Percentiles rank a stretch among this genome's conserved stretches.
phyloP scores from a whole-genome alignment of 2,888 invertebrate species.

The Merodon equestris region DNA sequence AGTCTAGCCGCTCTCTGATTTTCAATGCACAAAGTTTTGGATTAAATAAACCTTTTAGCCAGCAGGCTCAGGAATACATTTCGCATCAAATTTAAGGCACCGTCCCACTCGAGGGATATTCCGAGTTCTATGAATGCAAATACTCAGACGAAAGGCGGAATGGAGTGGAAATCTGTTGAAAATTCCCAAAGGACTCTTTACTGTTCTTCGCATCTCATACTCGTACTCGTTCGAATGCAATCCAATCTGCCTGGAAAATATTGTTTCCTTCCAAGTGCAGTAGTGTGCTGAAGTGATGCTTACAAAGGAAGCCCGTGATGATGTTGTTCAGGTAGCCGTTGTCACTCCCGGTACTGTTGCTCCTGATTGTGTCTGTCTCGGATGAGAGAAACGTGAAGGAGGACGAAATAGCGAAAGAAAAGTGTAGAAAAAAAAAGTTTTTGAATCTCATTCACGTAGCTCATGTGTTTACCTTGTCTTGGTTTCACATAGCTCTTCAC shows the following conservation, averaged over 20 bases:
- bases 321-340: slow-evolving; percentile 6
- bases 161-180: no score
- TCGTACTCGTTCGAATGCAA: neutral
- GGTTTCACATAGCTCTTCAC: neutral
- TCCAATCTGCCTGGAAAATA: slow-evolving; percentile 30
- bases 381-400: no score
- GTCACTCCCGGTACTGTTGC: slow-evolving; percentile 19
- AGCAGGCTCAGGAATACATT: no score
- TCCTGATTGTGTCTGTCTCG: slow-evolving; percentile 10
- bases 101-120: no score
- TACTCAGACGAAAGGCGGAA: no score
- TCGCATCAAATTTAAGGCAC: no score
- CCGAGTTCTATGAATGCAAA: no score
- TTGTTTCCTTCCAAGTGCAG: slow-evolving; percentile 23
- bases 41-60: no score
- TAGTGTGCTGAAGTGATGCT: neutral
- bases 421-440: slow-evolving; percentile 4
- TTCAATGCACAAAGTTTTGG: no score
- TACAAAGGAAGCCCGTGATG: slow-evolving; percentile 23
- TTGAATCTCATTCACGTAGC: slow-evolving; percentile 9
- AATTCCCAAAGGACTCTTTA: no score
- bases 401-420: no score
- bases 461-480: slow-evolving; percentile 3
- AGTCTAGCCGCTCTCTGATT: no score
- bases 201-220: neutral